Evolutionary conservation across 2,797 vertebrate genomes (phyloP), one percentile per base, ranked within the genome.

Genomic region (Mallotus villosus): DNA sequence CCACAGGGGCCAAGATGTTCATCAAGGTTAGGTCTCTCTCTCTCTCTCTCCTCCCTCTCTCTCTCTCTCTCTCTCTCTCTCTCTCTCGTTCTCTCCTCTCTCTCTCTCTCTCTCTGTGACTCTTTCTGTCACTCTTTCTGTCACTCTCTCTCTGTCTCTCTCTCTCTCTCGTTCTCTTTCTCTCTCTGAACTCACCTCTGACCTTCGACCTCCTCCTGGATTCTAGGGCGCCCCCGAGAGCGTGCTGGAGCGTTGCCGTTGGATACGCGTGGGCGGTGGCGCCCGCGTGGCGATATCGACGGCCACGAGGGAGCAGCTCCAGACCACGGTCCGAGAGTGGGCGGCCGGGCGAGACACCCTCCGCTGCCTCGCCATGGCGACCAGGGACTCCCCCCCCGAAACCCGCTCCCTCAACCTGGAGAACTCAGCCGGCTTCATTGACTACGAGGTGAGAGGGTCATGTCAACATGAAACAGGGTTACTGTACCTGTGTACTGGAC

Each of bases 341-440:
- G 84, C 85, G 11, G 90, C 93, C 0, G 93, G 93, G 7, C 81
- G 92, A 0, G 93, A 94, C 83, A 94, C 81, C 0, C 88, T 94
- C 34, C 90, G 93, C 9, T 94, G 93, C 66, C 91, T 94, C 0
- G 93, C 93, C 69, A 92, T 94, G 91, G 93, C 93, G 1, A 94
- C 93, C 8, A 88, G 93, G 41, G 93, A 94, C 78, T 60, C 78
- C 0, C 92, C 93, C 2, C 93, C 92, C 0, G 91, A 93, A 59
- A 85, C 89, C 9, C 81, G 87, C 57, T 60, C 75, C 59, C 90
- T 94, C 57, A 93, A 91, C 75, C 81, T 94, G 49, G 93, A 94
- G 78, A 91, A 94, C 81, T 84, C 87, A 0, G 85, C 85, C 2
- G n/a, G 37, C 29, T 94, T 94, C 25, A 60, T 70, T 0, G 68